Conservation (phyloP, 2,113 vertebrate genomes). For the Lagenorhynchus albirostris region DNA sequence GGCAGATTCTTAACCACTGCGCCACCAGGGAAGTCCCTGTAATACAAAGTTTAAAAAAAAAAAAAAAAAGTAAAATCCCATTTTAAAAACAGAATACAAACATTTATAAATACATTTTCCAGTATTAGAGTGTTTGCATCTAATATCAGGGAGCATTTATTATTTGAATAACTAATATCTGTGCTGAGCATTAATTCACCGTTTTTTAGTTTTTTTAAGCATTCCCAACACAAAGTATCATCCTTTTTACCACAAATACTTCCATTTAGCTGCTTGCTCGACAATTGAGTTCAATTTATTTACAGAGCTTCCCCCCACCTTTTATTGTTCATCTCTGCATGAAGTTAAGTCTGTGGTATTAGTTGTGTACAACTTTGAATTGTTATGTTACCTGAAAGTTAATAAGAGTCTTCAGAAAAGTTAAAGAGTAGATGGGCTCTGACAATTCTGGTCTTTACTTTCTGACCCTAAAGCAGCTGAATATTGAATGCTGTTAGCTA, state of each 20-base stretch:
- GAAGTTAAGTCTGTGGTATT: not conserved
- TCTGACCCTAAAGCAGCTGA: not conserved
- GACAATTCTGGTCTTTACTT: constrained; percentile 9
- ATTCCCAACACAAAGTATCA: not conserved
- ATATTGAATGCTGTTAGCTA: not conserved
- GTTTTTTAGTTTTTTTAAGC: constrained; percentile 6
- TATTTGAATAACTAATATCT: constrained; percentile 4
- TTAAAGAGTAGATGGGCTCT: not conserved
- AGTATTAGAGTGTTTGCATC: not conserved
- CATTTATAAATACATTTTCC: constrained; percentile 41
- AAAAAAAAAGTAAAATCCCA: not conserved
- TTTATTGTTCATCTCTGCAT: not conserved
- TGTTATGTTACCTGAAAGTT: constrained; percentile 31
- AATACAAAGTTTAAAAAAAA: not conserved
- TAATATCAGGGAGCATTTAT: not conserved
- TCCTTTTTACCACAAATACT: not conserved
- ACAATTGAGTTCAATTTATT: not conserved
- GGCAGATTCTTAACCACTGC: too few relatives aligned
- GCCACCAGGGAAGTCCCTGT: too few relatives aligned
- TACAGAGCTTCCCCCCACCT: not conserved
- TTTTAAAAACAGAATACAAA: constrained; percentile 26
- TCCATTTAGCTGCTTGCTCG: constrained; percentile 27
- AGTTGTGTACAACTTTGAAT: constrained; percentile 1
- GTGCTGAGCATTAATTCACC: not conserved
- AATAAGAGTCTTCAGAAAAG: constrained; percentile 3